These are phyloP conservation scores for Theocolax elegans DNA, from an alignment of 1,140 invertebrate species.

Conservation along the genomic window DNA sequence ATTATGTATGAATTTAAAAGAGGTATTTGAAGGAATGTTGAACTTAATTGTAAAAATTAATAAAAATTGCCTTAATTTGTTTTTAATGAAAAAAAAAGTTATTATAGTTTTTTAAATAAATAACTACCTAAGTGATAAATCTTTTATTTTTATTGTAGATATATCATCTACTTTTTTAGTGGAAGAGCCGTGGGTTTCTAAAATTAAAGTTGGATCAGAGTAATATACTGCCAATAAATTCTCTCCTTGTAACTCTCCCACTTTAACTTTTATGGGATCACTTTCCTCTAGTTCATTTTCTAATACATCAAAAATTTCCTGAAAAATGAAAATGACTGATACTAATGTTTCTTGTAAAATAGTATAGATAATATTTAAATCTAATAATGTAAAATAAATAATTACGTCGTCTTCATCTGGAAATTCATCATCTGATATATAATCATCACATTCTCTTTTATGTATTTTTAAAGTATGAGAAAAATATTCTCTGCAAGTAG, in stretches of 20 bases:
- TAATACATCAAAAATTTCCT: slow-evolving; percentile 57
- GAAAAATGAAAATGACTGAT: slow-evolving; percentile 20
- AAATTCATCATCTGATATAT: slow-evolving; percentile 48
- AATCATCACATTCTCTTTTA: slow-evolving; percentile 45
- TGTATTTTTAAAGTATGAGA: slow-evolving; percentile 55
- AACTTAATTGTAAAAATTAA: no score
- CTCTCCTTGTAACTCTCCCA: slow-evolving; percentile 56
- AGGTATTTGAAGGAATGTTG: no score
- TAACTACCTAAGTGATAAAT: slow-evolving; percentile 17
- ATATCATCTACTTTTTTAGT: neutral
- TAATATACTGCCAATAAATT: slow-evolving; percentile 53
- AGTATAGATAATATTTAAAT: neutral
- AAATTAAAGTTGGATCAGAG: neutral
- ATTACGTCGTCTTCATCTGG: slow-evolving; percentile 56
- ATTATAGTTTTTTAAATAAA: no score
- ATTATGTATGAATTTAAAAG: no score
- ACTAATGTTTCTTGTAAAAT: neutral
- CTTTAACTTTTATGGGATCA: slow-evolving; percentile 53
- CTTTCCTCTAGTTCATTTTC: slow-evolving; percentile 59
- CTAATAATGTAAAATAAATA: neutral
- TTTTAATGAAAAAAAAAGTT: no score
- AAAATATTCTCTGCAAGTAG: slow-evolving; percentile 49
- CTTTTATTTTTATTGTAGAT: neutral
- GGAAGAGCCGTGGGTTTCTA: neutral
- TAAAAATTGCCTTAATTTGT: no score